These are phyloP conservation scores for Puma concolor DNA, from an alignment of 2,113 vertebrate species.

Conservation along the genomic window DNA sequence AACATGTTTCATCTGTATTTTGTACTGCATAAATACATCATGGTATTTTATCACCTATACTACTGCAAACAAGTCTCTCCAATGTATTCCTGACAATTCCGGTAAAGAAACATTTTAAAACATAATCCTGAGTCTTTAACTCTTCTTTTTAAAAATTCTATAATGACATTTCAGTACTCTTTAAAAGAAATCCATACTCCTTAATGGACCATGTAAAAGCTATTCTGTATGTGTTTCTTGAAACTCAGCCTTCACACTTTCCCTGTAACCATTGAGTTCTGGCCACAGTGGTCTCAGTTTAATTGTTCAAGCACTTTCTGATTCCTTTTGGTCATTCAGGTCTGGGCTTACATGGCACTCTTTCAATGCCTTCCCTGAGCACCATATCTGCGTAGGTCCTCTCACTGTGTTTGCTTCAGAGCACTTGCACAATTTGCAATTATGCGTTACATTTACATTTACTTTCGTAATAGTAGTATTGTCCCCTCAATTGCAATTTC, in stretches of 20 bases:
- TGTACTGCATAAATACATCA: neutral
- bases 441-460: neutral
- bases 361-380: neutral
- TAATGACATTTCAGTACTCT: neutral
- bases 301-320: neutral
- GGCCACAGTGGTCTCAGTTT: neutral
- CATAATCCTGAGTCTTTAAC: neutral
- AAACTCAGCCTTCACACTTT: neutral
- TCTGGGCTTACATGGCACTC: neutral
- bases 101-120: neutral
- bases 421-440: neutral
- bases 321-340: neutral
- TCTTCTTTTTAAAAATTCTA: neutral
- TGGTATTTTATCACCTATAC: neutral
- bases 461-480: neutral
- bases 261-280: neutral
- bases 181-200: neutral
- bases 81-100: neutral
- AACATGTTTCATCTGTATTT: conserved; percentile 11
- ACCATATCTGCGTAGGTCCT: neutral
- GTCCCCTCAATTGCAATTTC: neutral
- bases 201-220: neutral
- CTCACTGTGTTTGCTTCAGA: neutral
- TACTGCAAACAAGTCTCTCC: neutral
- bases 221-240: neutral